Evolutionary conservation across 1,140 invertebrate genomes (phyloP).

Genomic region (Diachasmimorpha longicaudata): DNA sequence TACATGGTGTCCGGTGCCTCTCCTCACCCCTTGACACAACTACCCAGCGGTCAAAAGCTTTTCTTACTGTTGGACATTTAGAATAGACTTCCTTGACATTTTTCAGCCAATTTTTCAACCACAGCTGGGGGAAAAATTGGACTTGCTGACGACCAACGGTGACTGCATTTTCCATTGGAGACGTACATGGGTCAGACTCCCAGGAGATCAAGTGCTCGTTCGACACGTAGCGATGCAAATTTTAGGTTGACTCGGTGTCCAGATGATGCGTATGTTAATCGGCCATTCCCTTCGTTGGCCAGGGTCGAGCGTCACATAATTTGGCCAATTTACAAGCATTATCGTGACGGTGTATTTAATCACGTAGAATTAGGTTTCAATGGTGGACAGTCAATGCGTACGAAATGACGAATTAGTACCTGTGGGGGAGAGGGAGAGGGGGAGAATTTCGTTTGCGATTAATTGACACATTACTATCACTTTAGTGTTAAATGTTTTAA

Average conservation of each 20-base stretch:
- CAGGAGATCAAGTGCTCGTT: constrained; percentile 32
- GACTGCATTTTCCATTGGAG: neutral
- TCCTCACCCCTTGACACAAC: constrained; percentile 42
- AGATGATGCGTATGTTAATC: constrained; percentile 60
- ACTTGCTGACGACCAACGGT: neutral
- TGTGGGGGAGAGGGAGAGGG: no score
- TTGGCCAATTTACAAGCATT: constrained; percentile 62
- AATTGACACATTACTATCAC: neutral
- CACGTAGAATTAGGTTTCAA: constrained; percentile 52
- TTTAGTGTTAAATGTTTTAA: neutral
- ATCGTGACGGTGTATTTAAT: constrained; percentile 58
- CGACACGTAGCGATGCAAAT: constrained; percentile 58
- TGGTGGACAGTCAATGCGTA: neutral
- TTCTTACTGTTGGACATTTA: neutral
- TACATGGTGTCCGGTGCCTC: constrained; percentile 49
- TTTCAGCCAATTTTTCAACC: neutral
- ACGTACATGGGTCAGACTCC: constrained; percentile 26
- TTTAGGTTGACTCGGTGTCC: constrained; percentile 44
- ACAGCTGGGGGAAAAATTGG: neutral
- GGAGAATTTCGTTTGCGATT: neutral
- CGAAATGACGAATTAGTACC: neutral
- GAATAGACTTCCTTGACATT: neutral
- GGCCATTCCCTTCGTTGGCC: constrained; percentile 38
- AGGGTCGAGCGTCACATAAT: constrained; percentile 47
- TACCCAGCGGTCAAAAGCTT: constrained; percentile 10